Conservation (phyloP, 2,888 invertebrate genomes). For the Cerceris ruficornis region DNA sequence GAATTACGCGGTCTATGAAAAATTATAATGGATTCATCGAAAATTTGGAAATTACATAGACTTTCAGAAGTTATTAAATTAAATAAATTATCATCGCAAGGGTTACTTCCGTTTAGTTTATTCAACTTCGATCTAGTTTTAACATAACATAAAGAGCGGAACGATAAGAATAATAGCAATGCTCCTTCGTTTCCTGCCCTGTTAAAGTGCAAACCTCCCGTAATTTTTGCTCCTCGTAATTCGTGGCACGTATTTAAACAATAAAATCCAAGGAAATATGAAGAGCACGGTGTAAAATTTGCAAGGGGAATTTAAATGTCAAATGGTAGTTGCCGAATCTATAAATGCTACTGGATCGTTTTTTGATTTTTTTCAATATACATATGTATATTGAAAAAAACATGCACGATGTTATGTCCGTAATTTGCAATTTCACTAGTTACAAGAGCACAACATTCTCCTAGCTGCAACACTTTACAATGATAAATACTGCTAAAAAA, state of each 20-base stretch:
- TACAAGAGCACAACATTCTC: no score
- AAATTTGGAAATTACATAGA: no score
- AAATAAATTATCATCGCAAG: constrained; percentile 15
- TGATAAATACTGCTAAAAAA: constrained; percentile 8
- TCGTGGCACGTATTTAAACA: not conserved
- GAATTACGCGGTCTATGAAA: no score
- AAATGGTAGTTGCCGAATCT: not conserved
- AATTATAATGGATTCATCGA: no score
- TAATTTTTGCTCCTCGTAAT: not conserved
- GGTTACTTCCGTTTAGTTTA: not conserved
- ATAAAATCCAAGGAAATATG: not conserved
- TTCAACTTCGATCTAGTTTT: not conserved
- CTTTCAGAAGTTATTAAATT: constrained; percentile 13
- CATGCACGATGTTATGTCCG: no score
- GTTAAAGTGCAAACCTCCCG: not conserved
- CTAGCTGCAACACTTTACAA: not conserved
- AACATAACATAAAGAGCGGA: constrained; percentile 4
- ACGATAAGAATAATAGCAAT: not conserved
- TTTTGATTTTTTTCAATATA: no score
- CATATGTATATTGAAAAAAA: no score
- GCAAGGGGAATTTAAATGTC: not conserved
- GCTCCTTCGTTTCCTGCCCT: not conserved
- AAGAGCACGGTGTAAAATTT: not conserved
- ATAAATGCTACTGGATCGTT: no score
- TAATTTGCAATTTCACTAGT: no score